Evolutionary conservation across 2,888 invertebrate species (phyloP), one percentile per base, ranked within the genome.

Genomic region (Pheosia gnoma): DNA sequence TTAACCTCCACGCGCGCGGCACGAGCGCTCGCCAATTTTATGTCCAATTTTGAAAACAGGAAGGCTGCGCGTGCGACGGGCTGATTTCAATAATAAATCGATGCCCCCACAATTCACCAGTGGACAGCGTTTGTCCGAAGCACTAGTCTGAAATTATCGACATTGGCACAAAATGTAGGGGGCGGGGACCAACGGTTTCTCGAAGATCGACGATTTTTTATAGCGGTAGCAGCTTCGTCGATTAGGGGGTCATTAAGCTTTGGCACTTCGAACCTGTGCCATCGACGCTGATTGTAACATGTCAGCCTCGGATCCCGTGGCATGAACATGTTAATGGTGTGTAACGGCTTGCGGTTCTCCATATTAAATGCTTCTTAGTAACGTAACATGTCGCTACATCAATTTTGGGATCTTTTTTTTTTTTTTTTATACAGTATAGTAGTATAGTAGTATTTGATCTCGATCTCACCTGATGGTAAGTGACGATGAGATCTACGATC

Each of bases 31-130:
- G 85, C 87, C 91, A 91, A 93, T 92, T 91, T 93, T 84, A 85
- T 87, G 86, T 85, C 84, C 87, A 91, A 92, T 92, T 92, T 91
- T 75, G 79, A 66, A 80, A 86, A 82, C 91, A 88, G 89, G 87
- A 88, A 90, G 88, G 84, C 77, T 73, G 81, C 86, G 82, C 84
- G 85, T 84, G 89, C 86, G 88, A 85, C 86, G 82, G 85, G 79
- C 85, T 88, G 87, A 90, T 91, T 92, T 91, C 86, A 91, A 91
- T 92, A 92, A 91, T 91, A 93, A 92, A 93, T 92, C 89, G 91
- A 88, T 86, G 86, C 79, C 75, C 76, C 81, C 85, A 84, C 87
- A 87, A 87, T 83, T 86, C 84, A 87, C 79, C 75, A 76, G 74
- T 75, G 81, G 83, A 82, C 84, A 84, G 82, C 84, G 85, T 88